phyloP scores from a whole-genome alignment of 2,113 vertebrate genomes.

The Egretta garzetta region DNA sequence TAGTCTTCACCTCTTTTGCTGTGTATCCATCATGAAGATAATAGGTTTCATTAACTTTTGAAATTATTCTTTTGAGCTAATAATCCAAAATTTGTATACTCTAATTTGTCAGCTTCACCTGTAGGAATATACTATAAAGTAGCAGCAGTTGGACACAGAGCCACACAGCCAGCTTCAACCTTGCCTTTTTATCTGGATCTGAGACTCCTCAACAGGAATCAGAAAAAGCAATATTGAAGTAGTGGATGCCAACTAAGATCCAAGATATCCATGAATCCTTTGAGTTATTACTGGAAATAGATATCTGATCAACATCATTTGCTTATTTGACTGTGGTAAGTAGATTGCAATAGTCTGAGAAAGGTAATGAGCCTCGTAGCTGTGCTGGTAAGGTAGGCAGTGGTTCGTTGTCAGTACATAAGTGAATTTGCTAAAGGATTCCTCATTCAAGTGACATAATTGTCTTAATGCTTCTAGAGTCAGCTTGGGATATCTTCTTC shows the following conservation, averaged over 20 bases:
- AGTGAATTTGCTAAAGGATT: neutral
- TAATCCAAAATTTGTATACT: neutral
- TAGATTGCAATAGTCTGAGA: neutral
- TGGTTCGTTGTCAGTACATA: neutral
- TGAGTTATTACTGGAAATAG: neutral
- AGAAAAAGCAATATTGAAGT: neutral
- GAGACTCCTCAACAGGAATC: neutral
- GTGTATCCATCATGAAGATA: neutral
- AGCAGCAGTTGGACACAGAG: neutral
- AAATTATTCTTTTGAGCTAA: neutral
- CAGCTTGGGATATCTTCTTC: neutral
- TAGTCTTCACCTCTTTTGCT: neutral
- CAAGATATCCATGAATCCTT: neutral
- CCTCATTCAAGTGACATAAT: slow-evolving; percentile 32
- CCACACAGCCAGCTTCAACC: accelerated
- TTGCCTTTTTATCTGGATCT: neutral
- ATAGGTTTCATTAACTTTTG: neutral
- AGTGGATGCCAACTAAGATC: neutral
- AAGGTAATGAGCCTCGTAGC: neutral
- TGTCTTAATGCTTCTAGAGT: neutral
- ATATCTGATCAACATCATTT: neutral
- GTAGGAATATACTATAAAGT: neutral
- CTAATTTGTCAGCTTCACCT: neutral
- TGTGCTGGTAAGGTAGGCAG: neutral
- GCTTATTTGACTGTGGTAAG: neutral